Conservation (phyloP, 2,113 vertebrate genomes). For the Himantopus leucocephalus region DNA sequence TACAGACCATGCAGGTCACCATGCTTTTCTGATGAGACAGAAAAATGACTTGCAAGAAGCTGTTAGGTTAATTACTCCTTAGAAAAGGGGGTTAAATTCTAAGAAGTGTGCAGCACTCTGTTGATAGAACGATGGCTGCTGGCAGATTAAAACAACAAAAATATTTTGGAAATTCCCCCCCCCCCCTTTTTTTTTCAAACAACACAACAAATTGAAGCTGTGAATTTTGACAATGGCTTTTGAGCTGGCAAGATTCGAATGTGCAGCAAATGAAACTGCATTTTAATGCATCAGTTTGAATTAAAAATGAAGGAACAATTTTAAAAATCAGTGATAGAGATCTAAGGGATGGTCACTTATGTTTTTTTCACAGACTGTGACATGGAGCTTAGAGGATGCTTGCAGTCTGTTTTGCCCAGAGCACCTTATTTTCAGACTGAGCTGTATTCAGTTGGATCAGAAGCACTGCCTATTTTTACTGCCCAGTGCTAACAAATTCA, state of each 20-base stretch:
- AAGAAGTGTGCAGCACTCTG: slow-evolving; percentile 37
- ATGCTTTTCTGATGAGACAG: slow-evolving; percentile 32
- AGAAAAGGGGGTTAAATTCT: slow-evolving; percentile 32
- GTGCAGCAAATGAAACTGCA: background rate
- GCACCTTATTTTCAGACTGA: background rate
- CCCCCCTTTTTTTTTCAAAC: background rate
- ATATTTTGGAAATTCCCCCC: background rate
- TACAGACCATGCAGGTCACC: background rate
- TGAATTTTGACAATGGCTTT: background rate
- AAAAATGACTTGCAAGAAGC: slow-evolving; percentile 46
- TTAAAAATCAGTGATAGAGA: background rate
- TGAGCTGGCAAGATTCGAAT: background rate
- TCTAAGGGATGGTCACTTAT: background rate
- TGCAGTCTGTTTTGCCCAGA: background rate
- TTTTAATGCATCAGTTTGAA: background rate
- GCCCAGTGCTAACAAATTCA: background rate
- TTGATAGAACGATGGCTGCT: slow-evolving; percentile 11
- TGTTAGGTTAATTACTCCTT: slow-evolving; percentile 67
- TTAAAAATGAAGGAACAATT: background rate
- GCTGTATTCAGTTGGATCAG: background rate
- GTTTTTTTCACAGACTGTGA: background rate
- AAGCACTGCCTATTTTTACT: background rate
- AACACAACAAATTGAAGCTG: background rate
- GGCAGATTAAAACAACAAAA: slow-evolving; percentile 43
- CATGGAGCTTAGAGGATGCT: background rate